phyloP scores from a whole-genome alignment of 2,113 vertebrate species.

The Dermatemys mawii region DNA sequence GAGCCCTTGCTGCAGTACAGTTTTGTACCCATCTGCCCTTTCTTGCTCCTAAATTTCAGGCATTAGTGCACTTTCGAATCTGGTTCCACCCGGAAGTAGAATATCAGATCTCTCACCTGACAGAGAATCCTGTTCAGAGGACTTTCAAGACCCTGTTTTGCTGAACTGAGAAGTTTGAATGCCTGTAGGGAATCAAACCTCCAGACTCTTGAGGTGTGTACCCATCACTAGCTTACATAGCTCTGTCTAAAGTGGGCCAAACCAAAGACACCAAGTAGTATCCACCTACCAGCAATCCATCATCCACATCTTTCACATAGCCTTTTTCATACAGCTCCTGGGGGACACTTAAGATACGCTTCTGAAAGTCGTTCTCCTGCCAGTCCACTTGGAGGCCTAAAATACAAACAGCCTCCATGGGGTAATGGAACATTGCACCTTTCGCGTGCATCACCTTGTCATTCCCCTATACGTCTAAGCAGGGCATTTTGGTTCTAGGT shows the following conservation, averaged over 20 bases:
- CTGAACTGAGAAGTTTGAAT: background rate
- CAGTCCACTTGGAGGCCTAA: conserved; percentile 93
- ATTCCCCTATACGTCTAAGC: background rate
- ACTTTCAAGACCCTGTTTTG: background rate
- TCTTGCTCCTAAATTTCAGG: background rate
- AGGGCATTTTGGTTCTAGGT: background rate
- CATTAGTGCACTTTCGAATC: background rate
- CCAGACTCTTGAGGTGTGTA: fast-evolving
- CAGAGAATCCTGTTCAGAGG: background rate
- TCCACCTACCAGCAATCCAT: conserved; percentile 87
- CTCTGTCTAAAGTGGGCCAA: background rate
- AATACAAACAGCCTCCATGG: conserved; percentile 33
- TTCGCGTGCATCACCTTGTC: background rate
- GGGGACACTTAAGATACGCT: conserved; percentile 89
- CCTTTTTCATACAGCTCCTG: conserved; percentile 91
- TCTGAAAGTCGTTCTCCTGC: conserved; percentile 91
- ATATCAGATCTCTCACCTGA: fast-evolving
- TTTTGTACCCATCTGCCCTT: background rate
- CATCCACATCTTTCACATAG: conserved; percentile 91
- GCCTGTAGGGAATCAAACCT: fast-evolving
- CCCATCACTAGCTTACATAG: background rate
- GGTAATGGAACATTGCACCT: background rate
- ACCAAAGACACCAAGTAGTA: fast-evolving
- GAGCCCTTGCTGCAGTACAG: background rate
- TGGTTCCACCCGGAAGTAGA: background rate